A percentile compares a stretch with the other conserved stretches of the same genome.
Conservation (phyloP, 2,888 invertebrate species). For the Petrolisthes manimaculis region DNA sequence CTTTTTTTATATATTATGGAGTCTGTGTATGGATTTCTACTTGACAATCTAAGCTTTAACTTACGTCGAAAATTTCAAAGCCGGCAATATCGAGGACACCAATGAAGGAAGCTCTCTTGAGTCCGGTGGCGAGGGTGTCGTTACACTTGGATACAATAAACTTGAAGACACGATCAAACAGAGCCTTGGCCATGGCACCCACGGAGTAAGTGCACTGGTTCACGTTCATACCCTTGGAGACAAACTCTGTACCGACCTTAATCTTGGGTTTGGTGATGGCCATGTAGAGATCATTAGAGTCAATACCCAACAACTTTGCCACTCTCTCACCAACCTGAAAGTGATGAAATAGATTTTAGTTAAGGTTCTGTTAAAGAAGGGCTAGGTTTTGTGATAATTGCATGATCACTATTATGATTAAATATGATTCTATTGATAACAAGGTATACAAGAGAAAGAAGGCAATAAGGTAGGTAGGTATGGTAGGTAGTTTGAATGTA, state of each 20-base stretch:
- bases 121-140: conserved; percentile 73
- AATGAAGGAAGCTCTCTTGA: conserved; percentile 73
- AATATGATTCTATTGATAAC: too few relatives aligned
- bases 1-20: too few relatives aligned
- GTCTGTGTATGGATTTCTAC: neutral
- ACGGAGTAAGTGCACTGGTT: conserved; percentile 67
- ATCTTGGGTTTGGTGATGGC: conserved; percentile 72
- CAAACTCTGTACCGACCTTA: conserved; percentile 72
- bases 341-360: neutral
- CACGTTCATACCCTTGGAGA: conserved; percentile 74
- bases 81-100: conserved; percentile 76
- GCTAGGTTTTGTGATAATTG: too few relatives aligned
- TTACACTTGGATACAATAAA: conserved; percentile 74
- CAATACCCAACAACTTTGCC: conserved; percentile 72
- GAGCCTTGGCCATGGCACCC: conserved; percentile 69
- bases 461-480: neutral
- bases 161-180: conserved; percentile 69
- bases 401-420: too few relatives aligned
- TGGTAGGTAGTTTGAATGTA: too few relatives aligned
- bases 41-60: conserved; percentile 68
- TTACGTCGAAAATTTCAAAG: conserved; percentile 74
- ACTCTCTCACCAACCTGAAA: conserved; percentile 71
- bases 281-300: conserved; percentile 71
- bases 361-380: too few relatives aligned
- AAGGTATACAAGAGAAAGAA: too few relatives aligned